Evolutionary conservation across 2,797 vertebrate genomes (phyloP), one percentile per base, ranked within the genome.

Genomic region (Vireo griseus): DNA sequence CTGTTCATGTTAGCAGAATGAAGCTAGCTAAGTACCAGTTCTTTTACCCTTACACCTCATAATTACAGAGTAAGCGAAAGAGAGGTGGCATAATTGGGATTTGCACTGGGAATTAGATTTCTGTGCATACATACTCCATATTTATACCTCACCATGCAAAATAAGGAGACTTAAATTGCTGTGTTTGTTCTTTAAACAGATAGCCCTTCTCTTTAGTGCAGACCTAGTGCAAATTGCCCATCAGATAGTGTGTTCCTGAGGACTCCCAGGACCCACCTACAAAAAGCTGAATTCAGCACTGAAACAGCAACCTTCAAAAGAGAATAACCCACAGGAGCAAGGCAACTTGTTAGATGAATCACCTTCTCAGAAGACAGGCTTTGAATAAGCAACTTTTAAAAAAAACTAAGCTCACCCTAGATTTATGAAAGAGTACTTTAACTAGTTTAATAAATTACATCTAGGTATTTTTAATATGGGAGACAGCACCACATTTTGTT

Each of bases 281-380:
- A 86, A 93, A 96, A 69, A 0, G 44, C 89, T 94, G 87, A 94
- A 91, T 92, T 94, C 95, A 93, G 90, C 95, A 88, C 40, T 63
- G 74, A 83, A 94, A 90, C 17, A 81, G 48, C 85, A 31, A 61
- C 88, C 87, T 94, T 95, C 93, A 96, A 94, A 96, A 90, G 93
- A 79, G 35, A 78, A 86, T 52, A 93, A 73, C 78, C 87, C 87
- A 88, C 62, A 90, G 78, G 14, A 97, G 47, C 37, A 93, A 94
- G 80, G 50, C 47, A 69, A 63, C 73, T 84, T 11, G 26, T 78
- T 52, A 90, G 69, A 94, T 95, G 87, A 95, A 94, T 92, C 94
- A 94, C 71, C 51, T 88, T 65, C 78, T 95, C 92, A 75, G 81
- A 94, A 90, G 68, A 94, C 42, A 29, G n/a, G 57, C 66, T 95